Evolutionary conservation across 2,797 vertebrate species (phyloP).

Genomic region (Schizopygopsis malacanthus): DNA sequence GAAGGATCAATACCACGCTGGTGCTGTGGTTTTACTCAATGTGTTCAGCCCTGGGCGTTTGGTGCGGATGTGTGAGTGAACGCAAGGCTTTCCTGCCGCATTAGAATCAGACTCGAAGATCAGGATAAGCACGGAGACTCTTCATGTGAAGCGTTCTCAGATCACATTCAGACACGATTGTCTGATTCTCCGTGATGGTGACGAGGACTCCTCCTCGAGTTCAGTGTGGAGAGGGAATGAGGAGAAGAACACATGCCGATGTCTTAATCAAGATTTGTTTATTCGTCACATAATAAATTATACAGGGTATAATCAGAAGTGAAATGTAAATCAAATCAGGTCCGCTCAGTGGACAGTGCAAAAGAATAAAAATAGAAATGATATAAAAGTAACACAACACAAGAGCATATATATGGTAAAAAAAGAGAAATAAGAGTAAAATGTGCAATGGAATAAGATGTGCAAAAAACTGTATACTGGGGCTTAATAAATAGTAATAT

Average conservation of each 20-base stretch:
- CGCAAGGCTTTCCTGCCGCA: constrained; percentile 27
- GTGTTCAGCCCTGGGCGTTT: constrained; percentile 45
- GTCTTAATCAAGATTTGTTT: not conserved
- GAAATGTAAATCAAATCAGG: too few species aligned
- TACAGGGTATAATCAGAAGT: too few species aligned
- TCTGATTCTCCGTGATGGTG: constrained; percentile 37
- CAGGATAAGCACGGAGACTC: constrained; percentile 2
- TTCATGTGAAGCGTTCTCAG: constrained; percentile 34
- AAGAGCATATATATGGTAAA: too few species aligned
- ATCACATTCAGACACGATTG: constrained; percentile 39
- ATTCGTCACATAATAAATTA: too few species aligned
- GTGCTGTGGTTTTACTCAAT: constrained; percentile 54
- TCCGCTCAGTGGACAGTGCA: too few species aligned
- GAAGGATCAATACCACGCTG: constrained; percentile 59
- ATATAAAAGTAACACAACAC: too few species aligned
- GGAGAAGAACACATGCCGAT: not conserved
- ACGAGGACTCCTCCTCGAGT: constrained; percentile 38
- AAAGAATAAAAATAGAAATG: too few species aligned
- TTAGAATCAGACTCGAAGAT: constrained; percentile 22
- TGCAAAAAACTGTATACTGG: too few species aligned
- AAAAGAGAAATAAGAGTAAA: too few species aligned
- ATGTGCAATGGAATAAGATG: too few species aligned
- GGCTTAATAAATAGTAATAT: too few species aligned
- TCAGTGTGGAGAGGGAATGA: not conserved
- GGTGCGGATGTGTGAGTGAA: constrained; percentile 11